Percentiles rank a stretch among this genome's conserved stretches.
phyloP scores from a whole-genome alignment of 2,113 vertebrate species.

The Deroptyus accipitrinus region DNA sequence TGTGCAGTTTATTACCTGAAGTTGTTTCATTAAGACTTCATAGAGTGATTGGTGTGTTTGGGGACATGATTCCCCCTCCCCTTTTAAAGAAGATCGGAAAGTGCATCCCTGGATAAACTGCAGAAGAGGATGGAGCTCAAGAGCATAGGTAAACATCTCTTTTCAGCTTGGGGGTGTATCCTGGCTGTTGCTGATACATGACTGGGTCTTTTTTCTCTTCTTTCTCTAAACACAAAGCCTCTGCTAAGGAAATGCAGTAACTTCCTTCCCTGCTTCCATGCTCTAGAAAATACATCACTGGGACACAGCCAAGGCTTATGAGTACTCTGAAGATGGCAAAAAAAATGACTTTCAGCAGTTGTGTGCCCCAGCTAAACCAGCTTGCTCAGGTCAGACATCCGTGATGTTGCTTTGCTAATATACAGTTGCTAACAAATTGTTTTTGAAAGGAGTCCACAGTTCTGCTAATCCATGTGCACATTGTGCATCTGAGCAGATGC shows the following conservation, averaged over 20 bases:
- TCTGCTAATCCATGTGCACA: fast-evolving
- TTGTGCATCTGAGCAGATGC: neutral
- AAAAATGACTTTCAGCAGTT: neutral
- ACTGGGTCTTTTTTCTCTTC: neutral
- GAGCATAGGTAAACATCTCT: neutral
- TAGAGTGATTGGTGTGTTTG: neutral
- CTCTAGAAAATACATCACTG: fast-evolving
- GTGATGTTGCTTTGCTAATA: neutral
- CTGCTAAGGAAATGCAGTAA: neutral
- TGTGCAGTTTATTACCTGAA: neutral
- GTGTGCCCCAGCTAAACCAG: neutral
- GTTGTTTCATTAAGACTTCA: neutral
- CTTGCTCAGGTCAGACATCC: neutral
- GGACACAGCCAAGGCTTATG: neutral
- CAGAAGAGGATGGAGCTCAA: neutral
- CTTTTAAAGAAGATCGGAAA: neutral
- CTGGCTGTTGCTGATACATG: neutral
- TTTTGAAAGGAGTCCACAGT: neutral
- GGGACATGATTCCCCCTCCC: no score
- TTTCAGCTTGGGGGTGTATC: neutral
- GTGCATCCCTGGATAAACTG: neutral
- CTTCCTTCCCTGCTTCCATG: neutral
- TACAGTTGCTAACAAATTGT: neutral
- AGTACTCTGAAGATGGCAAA: neutral
- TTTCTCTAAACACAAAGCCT: neutral